A percentile compares a stretch with the other conserved stretches of the same genome.
Evolutionary conservation across 2,888 invertebrate genomes (phyloP).

Genomic region (Xestia sexstrigata): DNA sequence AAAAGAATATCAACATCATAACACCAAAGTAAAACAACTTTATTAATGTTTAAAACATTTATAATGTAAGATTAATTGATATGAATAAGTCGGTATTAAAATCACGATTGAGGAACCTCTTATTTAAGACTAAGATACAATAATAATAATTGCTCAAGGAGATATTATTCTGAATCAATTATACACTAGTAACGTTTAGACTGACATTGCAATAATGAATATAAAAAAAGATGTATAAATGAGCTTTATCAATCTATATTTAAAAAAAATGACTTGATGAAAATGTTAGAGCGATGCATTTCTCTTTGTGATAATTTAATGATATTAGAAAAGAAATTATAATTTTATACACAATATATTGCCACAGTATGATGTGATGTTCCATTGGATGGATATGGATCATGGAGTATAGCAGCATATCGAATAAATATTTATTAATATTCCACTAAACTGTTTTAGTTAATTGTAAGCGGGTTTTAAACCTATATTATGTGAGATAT

Average conservation of each 20-base stretch:
- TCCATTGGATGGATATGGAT: slow-evolving; percentile 8
- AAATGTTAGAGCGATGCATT: slow-evolving; percentile 9
- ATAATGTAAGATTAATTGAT: slow-evolving; percentile 15
- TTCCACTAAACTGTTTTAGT: slow-evolving; percentile 8
- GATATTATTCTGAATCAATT: slow-evolving; percentile 9
- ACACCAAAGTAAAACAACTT: slow-evolving; percentile 26
- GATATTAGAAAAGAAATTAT: slow-evolving; percentile 25
- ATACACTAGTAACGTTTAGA: slow-evolving; percentile 14
- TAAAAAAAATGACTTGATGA: neutral
- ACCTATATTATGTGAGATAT: slow-evolving; percentile 6
- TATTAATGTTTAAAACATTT: slow-evolving; percentile 25
- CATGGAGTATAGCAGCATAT: slow-evolving; percentile 15
- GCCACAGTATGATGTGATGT: slow-evolving; percentile 4
- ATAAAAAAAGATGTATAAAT: neutral
- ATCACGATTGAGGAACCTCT: slow-evolving; percentile 22
- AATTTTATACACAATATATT: slow-evolving; percentile 11
- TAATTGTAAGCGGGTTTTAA: slow-evolving; percentile 15
- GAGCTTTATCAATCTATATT: slow-evolving; percentile 13
- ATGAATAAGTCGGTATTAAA: slow-evolving; percentile 21
- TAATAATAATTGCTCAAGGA: slow-evolving; percentile 38
- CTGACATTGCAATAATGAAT: slow-evolving; percentile 9
- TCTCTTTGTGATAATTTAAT: slow-evolving; percentile 42
- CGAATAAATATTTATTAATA: slow-evolving; percentile 31
- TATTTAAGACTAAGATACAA: slow-evolving; percentile 11
- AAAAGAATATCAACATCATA: slow-evolving; percentile 46